Evolutionary conservation across 2,888 invertebrate genomes (phyloP).

Genomic region (Eledona agricola): DNA sequence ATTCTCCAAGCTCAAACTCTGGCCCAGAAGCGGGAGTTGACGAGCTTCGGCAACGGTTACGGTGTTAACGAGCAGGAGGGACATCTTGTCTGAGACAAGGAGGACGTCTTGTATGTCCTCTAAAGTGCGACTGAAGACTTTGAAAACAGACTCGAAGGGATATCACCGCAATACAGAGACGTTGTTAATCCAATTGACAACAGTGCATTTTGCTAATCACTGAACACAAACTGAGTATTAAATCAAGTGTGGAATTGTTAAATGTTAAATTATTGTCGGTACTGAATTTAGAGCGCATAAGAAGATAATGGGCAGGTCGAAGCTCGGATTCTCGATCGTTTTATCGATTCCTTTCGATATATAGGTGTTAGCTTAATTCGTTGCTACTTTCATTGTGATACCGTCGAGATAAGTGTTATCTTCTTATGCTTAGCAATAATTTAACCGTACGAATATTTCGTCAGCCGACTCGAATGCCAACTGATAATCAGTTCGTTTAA

Average conservation of each 20-base stretch:
- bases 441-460: constrained; percentile 29
- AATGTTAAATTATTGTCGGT: constrained; percentile 41
- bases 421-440: constrained; percentile 38
- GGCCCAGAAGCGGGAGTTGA: constrained; percentile 60
- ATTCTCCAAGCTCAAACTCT: constrained; percentile 62
- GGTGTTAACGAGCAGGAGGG: constrained; percentile 63
- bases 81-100: constrained; percentile 63
- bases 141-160: constrained; percentile 32
- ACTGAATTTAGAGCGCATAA: constrained; percentile 35
- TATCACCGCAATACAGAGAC: constrained; percentile 46
- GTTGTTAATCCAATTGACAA: constrained; percentile 19
- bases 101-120: constrained; percentile 56
- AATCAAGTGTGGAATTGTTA: constrained; percentile 33
- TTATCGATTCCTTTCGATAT: not conserved
- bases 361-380: not conserved
- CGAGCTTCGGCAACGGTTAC: constrained; percentile 62
- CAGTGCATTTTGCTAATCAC: constrained; percentile 32
- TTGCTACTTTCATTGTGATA: constrained; percentile 12
- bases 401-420: constrained; percentile 17
- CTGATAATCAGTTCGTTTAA: constrained; percentile 55
- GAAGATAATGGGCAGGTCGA: constrained; percentile 24
- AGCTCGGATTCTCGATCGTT: not conserved
- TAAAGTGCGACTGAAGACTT: constrained; percentile 41
- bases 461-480: constrained; percentile 42
- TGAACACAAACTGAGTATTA: constrained; percentile 24